A percentile compares a stretch with the other conserved stretches of the same genome.
These are phyloP conservation scores for Heterohyrax brucei DNA, from an alignment of 2,797 vertebrate genomes.

Conservation along the genomic window DNA sequence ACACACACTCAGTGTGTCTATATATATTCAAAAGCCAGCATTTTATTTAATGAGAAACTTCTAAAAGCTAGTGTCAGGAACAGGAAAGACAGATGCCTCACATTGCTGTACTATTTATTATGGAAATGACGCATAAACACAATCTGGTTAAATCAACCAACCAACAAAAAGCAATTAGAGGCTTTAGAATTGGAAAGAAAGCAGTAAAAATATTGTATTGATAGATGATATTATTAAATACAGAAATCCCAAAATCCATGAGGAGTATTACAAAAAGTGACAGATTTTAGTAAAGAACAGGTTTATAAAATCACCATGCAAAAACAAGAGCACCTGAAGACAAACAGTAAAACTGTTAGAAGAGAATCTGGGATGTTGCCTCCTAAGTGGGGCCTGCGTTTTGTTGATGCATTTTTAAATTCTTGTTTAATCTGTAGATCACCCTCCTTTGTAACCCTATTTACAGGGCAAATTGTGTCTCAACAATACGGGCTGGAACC, in stretches of 20 bases:
- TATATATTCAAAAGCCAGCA: neutral
- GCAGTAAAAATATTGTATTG: conserved; percentile 6
- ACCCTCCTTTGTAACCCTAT: neutral
- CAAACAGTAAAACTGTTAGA: neutral
- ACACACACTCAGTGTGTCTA: neutral
- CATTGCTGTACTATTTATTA: neutral
- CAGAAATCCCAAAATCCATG: neutral
- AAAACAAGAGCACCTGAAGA: neutral
- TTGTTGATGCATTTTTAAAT: neutral
- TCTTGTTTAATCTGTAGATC: neutral
- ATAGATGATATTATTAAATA: conserved; percentile 35
- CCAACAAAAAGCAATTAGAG: neutral
- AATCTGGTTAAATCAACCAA: neutral
- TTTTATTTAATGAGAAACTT: conserved; percentile 53
- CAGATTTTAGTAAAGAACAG: conserved; percentile 22
- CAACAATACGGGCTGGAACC: no score
- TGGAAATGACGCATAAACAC: neutral
- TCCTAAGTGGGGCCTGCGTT: neutral
- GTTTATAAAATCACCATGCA: neutral
- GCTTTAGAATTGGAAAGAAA: conserved; percentile 8
- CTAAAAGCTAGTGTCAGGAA: conserved; percentile 30
- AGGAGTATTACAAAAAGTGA: conserved; percentile 22
- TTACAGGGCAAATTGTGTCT: no score
- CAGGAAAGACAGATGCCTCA: neutral
- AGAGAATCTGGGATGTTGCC: neutral